phyloP scores from a whole-genome alignment of 2,797 vertebrate species.

The Rhynchonycteris naso region DNA sequence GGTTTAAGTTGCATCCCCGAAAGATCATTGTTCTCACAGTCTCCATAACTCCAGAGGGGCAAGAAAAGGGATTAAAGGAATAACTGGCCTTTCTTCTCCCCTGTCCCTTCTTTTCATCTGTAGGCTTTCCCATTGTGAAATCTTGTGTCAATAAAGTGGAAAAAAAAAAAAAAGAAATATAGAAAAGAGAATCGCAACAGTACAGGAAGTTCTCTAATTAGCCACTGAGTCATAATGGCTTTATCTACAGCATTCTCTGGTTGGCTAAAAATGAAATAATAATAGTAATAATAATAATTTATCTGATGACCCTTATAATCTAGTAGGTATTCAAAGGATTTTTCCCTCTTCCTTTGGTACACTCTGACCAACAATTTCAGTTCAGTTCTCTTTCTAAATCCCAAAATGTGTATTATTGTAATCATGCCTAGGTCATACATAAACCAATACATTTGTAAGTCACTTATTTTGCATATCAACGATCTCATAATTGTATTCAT shows the following conservation, averaged over 20 bases:
- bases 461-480: constrained; percentile 16
- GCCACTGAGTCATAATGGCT: not conserved
- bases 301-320: not conserved
- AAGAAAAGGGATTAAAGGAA: constrained; percentile 16
- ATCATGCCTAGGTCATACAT: not conserved
- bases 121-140: constrained; percentile 15
- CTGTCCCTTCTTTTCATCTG: not conserved
- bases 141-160: not conserved
- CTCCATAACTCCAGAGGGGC: not conserved
- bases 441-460: not conserved
- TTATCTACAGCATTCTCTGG: not conserved
- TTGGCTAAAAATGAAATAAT: not conserved
- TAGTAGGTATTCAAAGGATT: not conserved
- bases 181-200: not conserved
- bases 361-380: not conserved
- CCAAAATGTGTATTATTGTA: not conserved
- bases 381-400: constrained; percentile 33
- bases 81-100: not conserved
- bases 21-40: constrained; percentile 18
- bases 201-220: not conserved
- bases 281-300: not conserved
- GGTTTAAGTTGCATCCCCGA: constrained; percentile 41
- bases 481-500: not conserved
- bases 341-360: not conserved
- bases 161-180: not conserved